Conservation (phyloP, 2,888 invertebrate genomes). For the Drosophila borborema region DNA sequence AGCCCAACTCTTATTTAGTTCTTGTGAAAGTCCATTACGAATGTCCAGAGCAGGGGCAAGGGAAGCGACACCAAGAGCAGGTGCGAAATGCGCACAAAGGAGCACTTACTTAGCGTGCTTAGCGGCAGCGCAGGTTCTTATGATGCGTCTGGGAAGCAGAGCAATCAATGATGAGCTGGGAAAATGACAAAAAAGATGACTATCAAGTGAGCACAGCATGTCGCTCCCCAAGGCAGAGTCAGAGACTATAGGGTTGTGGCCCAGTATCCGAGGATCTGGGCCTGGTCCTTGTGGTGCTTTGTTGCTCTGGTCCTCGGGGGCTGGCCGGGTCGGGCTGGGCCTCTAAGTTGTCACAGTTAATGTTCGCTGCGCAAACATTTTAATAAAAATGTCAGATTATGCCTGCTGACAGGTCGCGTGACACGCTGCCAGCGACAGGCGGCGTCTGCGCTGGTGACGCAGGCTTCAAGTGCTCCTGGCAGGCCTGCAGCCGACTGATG, state of each 20-base stretch:
- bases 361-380: conserved; percentile 75
- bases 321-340: neutral
- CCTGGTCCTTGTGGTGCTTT: neutral
- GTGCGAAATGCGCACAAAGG: conserved; percentile 74
- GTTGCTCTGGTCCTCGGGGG: conserved; percentile 21
- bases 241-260: neutral
- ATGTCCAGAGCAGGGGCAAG: neutral
- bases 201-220: conserved; percentile 51
- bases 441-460: conserved; percentile 54
- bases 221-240: neutral
- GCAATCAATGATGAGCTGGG: conserved; percentile 51
- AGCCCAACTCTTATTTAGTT: too few relatives aligned
- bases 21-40: neutral
- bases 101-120: conserved; percentile 67
- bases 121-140: conserved; percentile 38
- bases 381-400: conserved; percentile 83
- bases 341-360: conserved; percentile 63
- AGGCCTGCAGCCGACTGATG: conserved; percentile 57
- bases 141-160: conserved; percentile 35
- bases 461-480: conserved; percentile 60
- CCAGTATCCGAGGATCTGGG: neutral
- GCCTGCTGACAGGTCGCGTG: conserved; percentile 79
- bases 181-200: conserved; percentile 55
- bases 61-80: conserved; percentile 47
- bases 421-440: conserved; percentile 77